phyloP scores from a whole-genome alignment of 2,888 invertebrate genomes.

The Zaprionus lineosus region DNA sequence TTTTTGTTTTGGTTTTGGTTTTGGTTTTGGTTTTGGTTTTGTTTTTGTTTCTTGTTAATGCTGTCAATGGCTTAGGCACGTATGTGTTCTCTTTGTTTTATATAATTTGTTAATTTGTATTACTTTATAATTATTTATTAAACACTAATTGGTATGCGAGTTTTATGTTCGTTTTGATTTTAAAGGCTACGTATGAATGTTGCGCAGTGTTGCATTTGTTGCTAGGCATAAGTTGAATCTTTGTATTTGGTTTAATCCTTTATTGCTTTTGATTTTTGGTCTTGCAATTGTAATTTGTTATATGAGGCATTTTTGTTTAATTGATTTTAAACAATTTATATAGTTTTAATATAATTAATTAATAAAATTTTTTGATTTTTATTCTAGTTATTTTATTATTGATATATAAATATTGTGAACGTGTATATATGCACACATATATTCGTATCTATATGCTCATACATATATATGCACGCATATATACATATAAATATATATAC shows the following conservation, averaged over 20 bases:
- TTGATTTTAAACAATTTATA: too few species aligned
- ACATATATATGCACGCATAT: too few species aligned
- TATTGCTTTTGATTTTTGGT: constrained; percentile 40
- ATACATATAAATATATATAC: too few species aligned
- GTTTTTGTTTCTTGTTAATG: background rate
- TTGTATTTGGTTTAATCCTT: constrained; percentile 9
- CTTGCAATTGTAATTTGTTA: constrained; percentile 24
- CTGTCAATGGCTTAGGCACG: constrained; percentile 56
- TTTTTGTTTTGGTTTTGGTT: background rate
- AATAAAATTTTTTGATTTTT: too few species aligned
- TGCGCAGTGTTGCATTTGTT: constrained; percentile 37
- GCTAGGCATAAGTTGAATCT: background rate
- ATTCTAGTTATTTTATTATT: too few species aligned
- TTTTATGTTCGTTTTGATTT: constrained; percentile 36
- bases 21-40: background rate
- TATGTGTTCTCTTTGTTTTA: constrained; percentile 51
- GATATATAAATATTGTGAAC: too few species aligned
- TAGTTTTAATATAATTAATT: too few species aligned
- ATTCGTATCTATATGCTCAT: too few species aligned
- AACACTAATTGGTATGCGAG: constrained; percentile 29
- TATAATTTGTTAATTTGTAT: constrained; percentile 4
- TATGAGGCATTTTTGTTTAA: background rate
- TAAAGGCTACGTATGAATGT: constrained; percentile 35
- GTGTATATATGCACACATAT: too few species aligned
- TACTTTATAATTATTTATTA: constrained; percentile 8